Evolutionary conservation across 2,888 invertebrate genomes (phyloP), one percentile per base, ranked within the genome.

Genomic region (Aspidapion aeneum): DNA sequence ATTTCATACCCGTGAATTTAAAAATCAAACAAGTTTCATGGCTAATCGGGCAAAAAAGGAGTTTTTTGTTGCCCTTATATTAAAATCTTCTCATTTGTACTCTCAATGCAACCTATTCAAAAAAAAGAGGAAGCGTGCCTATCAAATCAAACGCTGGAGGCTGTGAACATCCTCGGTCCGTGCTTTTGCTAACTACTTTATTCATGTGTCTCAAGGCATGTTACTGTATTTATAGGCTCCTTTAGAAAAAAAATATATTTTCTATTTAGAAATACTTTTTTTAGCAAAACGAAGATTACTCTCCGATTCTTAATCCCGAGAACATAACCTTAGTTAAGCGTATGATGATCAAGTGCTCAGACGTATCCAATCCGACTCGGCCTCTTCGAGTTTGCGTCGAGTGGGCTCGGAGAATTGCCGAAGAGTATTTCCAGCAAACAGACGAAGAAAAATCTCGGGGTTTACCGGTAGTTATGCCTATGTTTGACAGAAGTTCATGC

Each of bases 341-440:
- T 68, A 98, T 99, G 95, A 88, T 98, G 84, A 97, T 99, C 76
- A 99, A 98, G 80, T 97, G 97, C 78, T 96, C 98, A 0, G 98
- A 99, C 79, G 96, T 99, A 21, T 96, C 96, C 66, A 99, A 99
- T 82, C 98, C 98, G 0, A 91, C 95, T 1, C 82, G 98, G 63
- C 96, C 96, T 0, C 84, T 94, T 60, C 65, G 67, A 73, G 85
- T 87, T 68, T 93, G 93, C 72, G 87, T 93, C 51, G 95, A 96
- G 80, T 99, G 98, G 98, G 94, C 97, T 0, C 86, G 90, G 71
- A 85, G 96, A 74, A 99, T 99, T 70, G 96, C 98, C 0, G 96
- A 98, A 77, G 98, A 98, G 79, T 98, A 99, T 81, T 98, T 96
- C 82, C 87, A 89, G 72, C 98, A 98, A 86, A 98, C 98, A 5